A percentile compares a stretch with the other conserved stretches of the same genome.
Evolutionary conservation across 2,113 vertebrate species (phyloP).

Genomic region (Triplophysa rosa): DNA sequence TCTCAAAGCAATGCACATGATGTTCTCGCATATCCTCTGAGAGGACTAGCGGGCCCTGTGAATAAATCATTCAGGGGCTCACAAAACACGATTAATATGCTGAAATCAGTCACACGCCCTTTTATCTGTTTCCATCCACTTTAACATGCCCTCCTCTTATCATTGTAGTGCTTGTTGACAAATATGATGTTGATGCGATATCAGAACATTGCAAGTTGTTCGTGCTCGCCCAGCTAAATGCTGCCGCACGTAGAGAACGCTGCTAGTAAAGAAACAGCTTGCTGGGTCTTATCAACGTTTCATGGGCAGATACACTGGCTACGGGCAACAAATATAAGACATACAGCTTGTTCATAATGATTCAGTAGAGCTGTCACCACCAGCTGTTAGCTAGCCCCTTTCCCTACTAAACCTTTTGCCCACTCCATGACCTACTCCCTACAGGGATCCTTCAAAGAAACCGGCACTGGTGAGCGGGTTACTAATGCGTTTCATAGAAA

Average conservation of each 20-base stretch:
- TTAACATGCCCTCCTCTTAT: constrained; percentile 11
- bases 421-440: constrained; percentile 21
- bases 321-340: not conserved
- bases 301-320: not conserved
- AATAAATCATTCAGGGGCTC: constrained; percentile 26
- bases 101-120: not conserved
- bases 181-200: constrained; percentile 6
- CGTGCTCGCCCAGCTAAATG: not conserved
- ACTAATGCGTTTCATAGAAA: constrained; percentile 10
- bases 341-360: constrained; percentile 16
- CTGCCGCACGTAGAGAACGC: not conserved
- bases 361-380: constrained; percentile 20
- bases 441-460: not conserved
- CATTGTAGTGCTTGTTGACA: not conserved
- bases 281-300: not conserved
- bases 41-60: constrained; percentile 1
- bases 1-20: not conserved
- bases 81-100: constrained; percentile 30
- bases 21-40: not conserved
- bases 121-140: constrained; percentile 6
- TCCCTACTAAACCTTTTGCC: constrained; percentile 12
- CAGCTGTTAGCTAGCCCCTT: constrained; percentile 24
- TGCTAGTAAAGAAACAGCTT: not conserved
- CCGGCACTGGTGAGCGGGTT: not conserved
- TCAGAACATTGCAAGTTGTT: constrained; percentile 18